phyloP scores from a whole-genome alignment of 2,113 vertebrate genomes.

The Lipotes vexillifer region DNA sequence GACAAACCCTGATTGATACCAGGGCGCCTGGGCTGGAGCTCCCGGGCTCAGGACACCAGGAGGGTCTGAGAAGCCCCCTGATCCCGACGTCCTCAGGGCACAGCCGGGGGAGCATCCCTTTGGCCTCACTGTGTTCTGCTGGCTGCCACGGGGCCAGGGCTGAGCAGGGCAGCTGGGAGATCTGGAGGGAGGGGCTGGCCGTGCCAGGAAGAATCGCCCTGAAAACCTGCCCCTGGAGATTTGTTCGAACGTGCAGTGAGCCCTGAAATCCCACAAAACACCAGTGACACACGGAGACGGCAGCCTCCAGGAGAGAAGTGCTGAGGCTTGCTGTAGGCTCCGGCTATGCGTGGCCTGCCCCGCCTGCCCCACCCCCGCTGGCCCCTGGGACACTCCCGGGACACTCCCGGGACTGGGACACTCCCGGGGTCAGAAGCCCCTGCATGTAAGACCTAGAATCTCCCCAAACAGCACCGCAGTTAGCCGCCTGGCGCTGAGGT shows the following conservation, averaged over 20 bases:
- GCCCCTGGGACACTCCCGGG: not conserved
- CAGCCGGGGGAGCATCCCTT: accelerated
- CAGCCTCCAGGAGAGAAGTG: accelerated
- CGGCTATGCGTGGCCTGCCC: too few relatives aligned
- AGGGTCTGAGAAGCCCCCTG: not conserved
- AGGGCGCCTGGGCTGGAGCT: not conserved
- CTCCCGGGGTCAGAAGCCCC: too few relatives aligned
- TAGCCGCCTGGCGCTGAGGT: not conserved
- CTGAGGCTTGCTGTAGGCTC: too few relatives aligned
- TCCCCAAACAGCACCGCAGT: too few relatives aligned
- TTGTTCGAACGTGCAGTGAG: not conserved
- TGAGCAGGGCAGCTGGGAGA: not conserved
- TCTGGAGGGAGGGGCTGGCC: too few relatives aligned
- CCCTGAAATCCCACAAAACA: not conserved
- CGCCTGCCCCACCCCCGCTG: not conserved
- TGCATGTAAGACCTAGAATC: accelerated
- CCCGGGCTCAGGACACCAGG: not conserved
- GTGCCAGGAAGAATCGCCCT: not conserved
- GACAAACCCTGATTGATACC: too few relatives aligned
- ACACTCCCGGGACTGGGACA: not conserved
- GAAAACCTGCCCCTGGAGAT: not conserved
- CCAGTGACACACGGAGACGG: accelerated
- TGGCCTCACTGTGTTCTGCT: not conserved
- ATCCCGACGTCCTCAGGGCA: not conserved
- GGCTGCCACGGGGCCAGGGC: not conserved